phyloP scores from a whole-genome alignment of 2,797 vertebrate species.

The Crocodylus rhombifer region DNA sequence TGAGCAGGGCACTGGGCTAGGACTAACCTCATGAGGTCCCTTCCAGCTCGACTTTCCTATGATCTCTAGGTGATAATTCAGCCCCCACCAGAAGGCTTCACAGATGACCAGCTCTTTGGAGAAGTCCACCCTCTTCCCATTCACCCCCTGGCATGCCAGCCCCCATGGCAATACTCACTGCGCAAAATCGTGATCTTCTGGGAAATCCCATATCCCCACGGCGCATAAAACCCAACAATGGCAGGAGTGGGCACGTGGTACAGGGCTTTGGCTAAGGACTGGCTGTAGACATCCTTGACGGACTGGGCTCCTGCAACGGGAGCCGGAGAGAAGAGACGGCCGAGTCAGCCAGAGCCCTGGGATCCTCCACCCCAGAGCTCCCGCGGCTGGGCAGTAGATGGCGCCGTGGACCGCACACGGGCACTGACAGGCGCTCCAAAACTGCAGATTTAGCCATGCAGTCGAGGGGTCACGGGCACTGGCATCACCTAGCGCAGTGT shows the following conservation, averaged over 20 bases:
- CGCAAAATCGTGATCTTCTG: not conserved
- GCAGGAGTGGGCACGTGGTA: not conserved
- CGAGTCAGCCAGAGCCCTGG: no score
- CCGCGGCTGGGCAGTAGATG: no score
- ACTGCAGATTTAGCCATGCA: no score
- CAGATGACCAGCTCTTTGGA: not conserved
- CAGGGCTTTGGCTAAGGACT: constrained; percentile 10
- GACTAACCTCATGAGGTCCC: no score
- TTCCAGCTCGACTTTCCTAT: not conserved
- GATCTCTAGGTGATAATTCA: not conserved
- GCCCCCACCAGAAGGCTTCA: not conserved
- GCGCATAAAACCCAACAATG: constrained; percentile 42
- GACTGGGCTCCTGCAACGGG: not conserved
- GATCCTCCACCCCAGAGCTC: no score
- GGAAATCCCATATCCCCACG: constrained; percentile 23
- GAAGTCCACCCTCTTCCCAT: not conserved
- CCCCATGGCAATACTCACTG: not conserved
- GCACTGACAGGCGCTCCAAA: no score
- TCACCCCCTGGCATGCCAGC: no score
- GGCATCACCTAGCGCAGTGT: no score
- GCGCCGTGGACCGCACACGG: no score
- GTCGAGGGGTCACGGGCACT: no score
- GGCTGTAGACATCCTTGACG: not conserved
- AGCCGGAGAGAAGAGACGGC: not conserved
- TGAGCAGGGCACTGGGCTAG: no score